phyloP scores from a whole-genome alignment of 2,888 invertebrate genomes.

The Drosophila pseudotakahashii region DNA sequence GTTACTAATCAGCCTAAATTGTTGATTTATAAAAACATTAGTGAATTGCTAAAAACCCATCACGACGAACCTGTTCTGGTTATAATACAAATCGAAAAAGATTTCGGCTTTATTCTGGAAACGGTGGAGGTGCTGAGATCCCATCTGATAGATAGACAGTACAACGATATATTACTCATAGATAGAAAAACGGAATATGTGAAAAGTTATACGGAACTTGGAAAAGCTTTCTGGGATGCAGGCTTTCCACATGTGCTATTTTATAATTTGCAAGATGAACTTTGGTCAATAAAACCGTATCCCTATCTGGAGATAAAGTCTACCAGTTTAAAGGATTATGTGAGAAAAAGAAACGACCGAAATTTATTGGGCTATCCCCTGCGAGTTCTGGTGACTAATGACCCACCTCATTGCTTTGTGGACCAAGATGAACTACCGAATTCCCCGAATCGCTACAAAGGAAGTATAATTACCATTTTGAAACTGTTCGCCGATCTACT shows the following conservation, averaged over 20 bases:
- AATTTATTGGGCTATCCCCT: conserved; percentile 35
- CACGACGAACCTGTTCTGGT: conserved; percentile 31
- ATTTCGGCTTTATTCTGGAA: conserved; percentile 6
- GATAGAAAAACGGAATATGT: background rate
- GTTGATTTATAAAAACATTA: conserved; percentile 12
- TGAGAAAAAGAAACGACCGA: background rate
- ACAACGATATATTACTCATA: conserved; percentile 23
- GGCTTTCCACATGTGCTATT: conserved; percentile 18
- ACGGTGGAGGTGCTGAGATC: background rate
- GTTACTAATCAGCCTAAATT: background rate
- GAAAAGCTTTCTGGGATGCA: conserved; percentile 12
- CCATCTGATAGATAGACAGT: conserved; percentile 31
- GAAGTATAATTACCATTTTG: conserved; percentile 21
- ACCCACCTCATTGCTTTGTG: conserved; percentile 41
- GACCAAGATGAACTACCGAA: background rate
- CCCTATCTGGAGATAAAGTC: background rate
- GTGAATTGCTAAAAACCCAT: conserved; percentile 10
- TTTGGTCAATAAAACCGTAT: conserved; percentile 8
- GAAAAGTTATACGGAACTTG: background rate
- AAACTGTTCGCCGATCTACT: conserved; percentile 26
- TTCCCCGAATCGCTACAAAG: conserved; percentile 25
- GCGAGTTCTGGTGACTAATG: conserved; percentile 36
- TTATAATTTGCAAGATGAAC: background rate
- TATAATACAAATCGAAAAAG: conserved; percentile 4
- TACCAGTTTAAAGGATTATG: conserved; percentile 1